Evolutionary conservation across 2,797 vertebrate species (phyloP), one percentile per base, ranked within the genome.

Genomic region (Acestrorhynchus altus): DNA sequence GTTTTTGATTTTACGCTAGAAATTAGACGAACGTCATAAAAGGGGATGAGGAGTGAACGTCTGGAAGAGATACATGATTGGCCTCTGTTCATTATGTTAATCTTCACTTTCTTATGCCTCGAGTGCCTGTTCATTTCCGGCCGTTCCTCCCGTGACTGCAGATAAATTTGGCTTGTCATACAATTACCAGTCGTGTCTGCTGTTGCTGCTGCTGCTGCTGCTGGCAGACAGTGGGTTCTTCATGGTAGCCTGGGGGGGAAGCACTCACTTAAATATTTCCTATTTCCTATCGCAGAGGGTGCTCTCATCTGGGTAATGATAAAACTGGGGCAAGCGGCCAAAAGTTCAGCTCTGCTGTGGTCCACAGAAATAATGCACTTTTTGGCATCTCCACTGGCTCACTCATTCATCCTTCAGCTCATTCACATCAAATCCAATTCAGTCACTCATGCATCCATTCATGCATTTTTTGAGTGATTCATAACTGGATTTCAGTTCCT

Each of bases 51-150:
- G 18, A 18, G 20, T 24, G 28, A 59, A 72, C 15, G 13, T 26
- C 42, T 13, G 31, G 20, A 65, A n/a, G 46, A 42, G 28, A 60
- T 60, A 35, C 47, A 49, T 24, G 64, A 0, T 57, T n/a, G 59
- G 20, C 49, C 49, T 74, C 10, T 47, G 77, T 40, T 68, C 22
- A 63, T 54, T 31, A 54, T 18, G 28, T 35, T 67, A 49, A 79
- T 28, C n/a, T 72, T 56, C 31, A 65, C 52, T 74, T 61, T 78
- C 61, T 44, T 78, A 78, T 52, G 59, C 60, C 39, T 9, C 84
- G 79, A 83, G 83, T 80, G 73, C 69, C 75, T 84, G 74, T 87
- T 85, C 76, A 83, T 87, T 89, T 89, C 85, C 78, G 83, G 60
- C 79, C 54, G 47, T 83, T 82, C 80, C 78, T 67, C 51, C 12